phyloP scores from a whole-genome alignment of 1,140 invertebrate species.

The Ptiloglossa arizonensis region DNA sequence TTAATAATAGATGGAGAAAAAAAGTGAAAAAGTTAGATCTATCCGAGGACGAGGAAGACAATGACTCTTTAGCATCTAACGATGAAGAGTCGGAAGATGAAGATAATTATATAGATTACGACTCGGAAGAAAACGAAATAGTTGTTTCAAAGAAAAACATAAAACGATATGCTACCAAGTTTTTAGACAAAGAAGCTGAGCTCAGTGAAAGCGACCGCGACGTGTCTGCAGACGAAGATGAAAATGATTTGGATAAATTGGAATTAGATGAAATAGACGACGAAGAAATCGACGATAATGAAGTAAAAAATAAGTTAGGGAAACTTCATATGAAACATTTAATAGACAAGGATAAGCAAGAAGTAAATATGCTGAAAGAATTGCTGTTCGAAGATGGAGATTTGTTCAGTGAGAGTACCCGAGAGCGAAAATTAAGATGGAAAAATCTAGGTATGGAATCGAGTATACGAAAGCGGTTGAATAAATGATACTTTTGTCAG shows the following conservation, averaged over 20 bases:
- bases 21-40: slow-evolving; percentile 70
- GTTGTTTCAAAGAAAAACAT: slow-evolving; percentile 79
- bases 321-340: slow-evolving; percentile 88
- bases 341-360: slow-evolving; percentile 91
- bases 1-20: slow-evolving; percentile 75
- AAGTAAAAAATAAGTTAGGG: slow-evolving; percentile 85
- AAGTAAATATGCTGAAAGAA: slow-evolving; percentile 90
- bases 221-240: slow-evolving; percentile 89
- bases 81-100: slow-evolving; percentile 70
- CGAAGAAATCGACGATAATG: slow-evolving; percentile 88
- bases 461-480: slow-evolving; percentile 36
- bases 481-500: slow-evolving; percentile 25
- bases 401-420: slow-evolving; percentile 86
- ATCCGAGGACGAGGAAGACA: slow-evolving; percentile 78
- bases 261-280: slow-evolving; percentile 89
- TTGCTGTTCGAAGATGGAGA: slow-evolving; percentile 93
- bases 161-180: slow-evolving; percentile 84
- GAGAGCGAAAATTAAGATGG: slow-evolving; percentile 91
- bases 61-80: slow-evolving; percentile 56
- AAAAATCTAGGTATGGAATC: slow-evolving; percentile 86
- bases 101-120: slow-evolving; percentile 85
- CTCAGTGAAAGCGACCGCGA: slow-evolving; percentile 91
- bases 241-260: slow-evolving; percentile 87
- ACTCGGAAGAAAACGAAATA: slow-evolving; percentile 90
- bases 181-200: slow-evolving; percentile 93